These are phyloP conservation scores for Drosophila teissieri DNA, from an alignment of 1,140 invertebrate species.

Conservation along the genomic window DNA sequence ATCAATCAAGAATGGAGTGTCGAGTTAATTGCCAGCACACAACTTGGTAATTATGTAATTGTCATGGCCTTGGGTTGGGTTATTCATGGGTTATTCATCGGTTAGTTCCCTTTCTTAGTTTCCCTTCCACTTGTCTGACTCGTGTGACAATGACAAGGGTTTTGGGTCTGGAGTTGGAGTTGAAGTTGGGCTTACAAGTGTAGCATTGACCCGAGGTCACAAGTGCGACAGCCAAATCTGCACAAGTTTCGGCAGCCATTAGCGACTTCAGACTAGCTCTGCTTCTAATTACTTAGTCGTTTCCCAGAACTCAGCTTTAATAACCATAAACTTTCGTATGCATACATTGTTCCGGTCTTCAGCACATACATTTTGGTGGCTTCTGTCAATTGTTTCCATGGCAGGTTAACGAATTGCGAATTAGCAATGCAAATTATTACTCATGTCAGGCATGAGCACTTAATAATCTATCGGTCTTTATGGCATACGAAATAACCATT, in stretches of 20 bases:
- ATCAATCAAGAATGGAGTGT: constrained; percentile 67
- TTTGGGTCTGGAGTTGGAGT: background rate
- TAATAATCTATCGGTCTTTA: constrained; percentile 59
- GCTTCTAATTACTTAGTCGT: constrained; percentile 23
- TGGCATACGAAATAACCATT: constrained; percentile 50
- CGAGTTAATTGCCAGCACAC: constrained; percentile 70
- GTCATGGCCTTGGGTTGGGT: constrained; percentile 54
- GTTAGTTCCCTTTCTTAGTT: background rate
- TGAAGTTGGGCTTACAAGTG: constrained; percentile 4
- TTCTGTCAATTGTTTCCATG: constrained; percentile 38
- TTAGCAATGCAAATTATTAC: constrained; percentile 52
- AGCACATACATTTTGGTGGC: constrained; percentile 11
- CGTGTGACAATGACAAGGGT: constrained; percentile 52
- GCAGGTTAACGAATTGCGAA: constrained; percentile 34
- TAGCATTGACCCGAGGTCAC: constrained; percentile 23
- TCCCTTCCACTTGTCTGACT: constrained; percentile 1
- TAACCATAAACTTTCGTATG: constrained; percentile 3
- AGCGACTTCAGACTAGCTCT: constrained; percentile 8
- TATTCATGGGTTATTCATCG: background rate
- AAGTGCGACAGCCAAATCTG: constrained; percentile 36
- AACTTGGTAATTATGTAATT: constrained; percentile 78
- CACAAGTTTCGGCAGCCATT: constrained; percentile 23
- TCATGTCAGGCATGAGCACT: constrained; percentile 41
- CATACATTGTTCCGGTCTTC: background rate
- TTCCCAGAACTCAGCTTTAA: constrained; percentile 16